Evolutionary conservation across 2,888 invertebrate genomes (phyloP).

Genomic region (Drosophila sordidapex): DNA sequence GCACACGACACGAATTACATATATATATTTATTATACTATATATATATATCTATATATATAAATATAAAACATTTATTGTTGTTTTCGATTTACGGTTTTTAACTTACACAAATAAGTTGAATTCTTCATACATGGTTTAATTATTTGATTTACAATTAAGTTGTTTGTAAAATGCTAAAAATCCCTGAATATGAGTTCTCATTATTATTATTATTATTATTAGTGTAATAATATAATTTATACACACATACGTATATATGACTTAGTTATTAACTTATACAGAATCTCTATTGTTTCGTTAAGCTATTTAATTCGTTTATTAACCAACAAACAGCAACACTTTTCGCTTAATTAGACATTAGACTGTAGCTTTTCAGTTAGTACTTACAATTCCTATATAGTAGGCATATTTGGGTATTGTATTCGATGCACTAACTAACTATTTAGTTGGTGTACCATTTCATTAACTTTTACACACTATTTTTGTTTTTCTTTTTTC

Average conservation of each 20-base stretch:
- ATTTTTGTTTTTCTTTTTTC: neutral
- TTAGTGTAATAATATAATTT: constrained; percentile 51
- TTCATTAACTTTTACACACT: constrained; percentile 41
- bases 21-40: constrained; percentile 23
- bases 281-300: constrained; percentile 37
- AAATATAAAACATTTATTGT: constrained; percentile 69
- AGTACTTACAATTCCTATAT: constrained; percentile 55
- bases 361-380: constrained; percentile 15
- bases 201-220: constrained; percentile 48
- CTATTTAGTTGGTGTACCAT: constrained; percentile 56
- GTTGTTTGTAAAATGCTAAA: constrained; percentile 83
- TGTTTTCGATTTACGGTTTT: constrained; percentile 16
- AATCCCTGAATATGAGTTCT: constrained; percentile 85
- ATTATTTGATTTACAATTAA: constrained; percentile 50
- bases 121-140: constrained; percentile 45
- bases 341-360: constrained; percentile 50
- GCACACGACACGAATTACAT: constrained; percentile 52
- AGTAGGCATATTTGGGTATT: constrained; percentile 18
- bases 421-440: constrained; percentile 36
- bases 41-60: constrained; percentile 37
- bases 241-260: constrained; percentile 52
- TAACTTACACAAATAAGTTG: constrained; percentile 47
- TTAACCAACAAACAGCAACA: constrained; percentile 66
- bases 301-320: constrained; percentile 45
- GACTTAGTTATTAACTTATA: constrained; percentile 58